phyloP scores from a whole-genome alignment of 2,888 invertebrate species.

The Chydorus sphaericus region DNA sequence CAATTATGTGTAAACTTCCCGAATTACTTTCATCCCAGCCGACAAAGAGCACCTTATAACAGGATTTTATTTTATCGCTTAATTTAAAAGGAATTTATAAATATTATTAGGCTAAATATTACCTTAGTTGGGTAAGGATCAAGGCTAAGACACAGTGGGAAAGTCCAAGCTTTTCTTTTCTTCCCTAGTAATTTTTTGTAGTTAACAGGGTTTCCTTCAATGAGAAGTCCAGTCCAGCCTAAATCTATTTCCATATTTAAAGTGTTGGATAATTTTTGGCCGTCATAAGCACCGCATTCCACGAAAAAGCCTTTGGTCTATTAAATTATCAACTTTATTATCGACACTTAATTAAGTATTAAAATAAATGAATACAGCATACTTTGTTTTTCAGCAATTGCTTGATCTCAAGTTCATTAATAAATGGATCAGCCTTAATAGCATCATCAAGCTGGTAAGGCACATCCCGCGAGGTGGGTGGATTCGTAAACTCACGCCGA shows the following conservation, averaged over 20 bases:
- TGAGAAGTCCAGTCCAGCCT: slow-evolving; percentile 36
- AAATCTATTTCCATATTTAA: slow-evolving; percentile 33
- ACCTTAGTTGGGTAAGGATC: slow-evolving; percentile 28
- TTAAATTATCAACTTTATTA: too few relatives aligned
- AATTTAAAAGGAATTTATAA: too few relatives aligned
- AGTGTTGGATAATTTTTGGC: slow-evolving; percentile 39
- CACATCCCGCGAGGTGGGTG: background rate
- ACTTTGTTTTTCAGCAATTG: too few relatives aligned
- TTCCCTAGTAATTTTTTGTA: slow-evolving; percentile 31
- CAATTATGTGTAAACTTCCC: too few relatives aligned
- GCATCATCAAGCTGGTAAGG: background rate
- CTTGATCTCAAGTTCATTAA: too few relatives aligned
- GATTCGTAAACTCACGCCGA: background rate
- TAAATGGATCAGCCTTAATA: slow-evolving; percentile 16
- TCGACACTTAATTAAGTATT: too few relatives aligned
- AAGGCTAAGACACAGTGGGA: slow-evolving; percentile 34
- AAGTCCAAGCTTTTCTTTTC: slow-evolving; percentile 32
- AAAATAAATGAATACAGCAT: too few relatives aligned
- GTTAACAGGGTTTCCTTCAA: slow-evolving; percentile 38
- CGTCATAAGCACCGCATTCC: slow-evolving; percentile 40
- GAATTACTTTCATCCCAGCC: too few relatives aligned
- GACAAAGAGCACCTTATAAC: too few relatives aligned
- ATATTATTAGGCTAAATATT: too few relatives aligned
- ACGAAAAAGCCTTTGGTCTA: slow-evolving; percentile 42
- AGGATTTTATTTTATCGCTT: too few relatives aligned